These are phyloP conservation scores for Netelia inedita DNA, from an alignment of 2,888 invertebrate genomes.

Conservation along the genomic window DNA sequence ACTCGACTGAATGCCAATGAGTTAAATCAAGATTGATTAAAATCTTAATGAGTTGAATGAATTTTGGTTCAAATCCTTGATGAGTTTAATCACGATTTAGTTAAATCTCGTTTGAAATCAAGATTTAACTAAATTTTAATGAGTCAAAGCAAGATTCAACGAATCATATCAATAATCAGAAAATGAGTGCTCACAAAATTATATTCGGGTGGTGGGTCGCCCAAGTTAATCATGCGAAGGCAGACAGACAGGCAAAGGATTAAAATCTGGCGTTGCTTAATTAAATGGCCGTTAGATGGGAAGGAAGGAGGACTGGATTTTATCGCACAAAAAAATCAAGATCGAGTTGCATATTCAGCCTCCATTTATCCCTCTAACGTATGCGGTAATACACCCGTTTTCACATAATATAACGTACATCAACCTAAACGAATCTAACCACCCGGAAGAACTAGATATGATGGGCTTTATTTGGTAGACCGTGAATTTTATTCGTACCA, in stretches of 20 bases:
- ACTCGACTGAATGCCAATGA: no score
- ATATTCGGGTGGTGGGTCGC: no score
- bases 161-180: no score
- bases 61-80: no score
- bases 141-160: no score
- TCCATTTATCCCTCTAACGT: slow-evolving; percentile 15
- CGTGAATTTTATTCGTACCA: slow-evolving; percentile 71
- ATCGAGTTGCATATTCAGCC: slow-evolving; percentile 38
- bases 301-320: slow-evolving; percentile 11
- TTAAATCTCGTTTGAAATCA: no score
- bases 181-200: no score
- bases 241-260: slow-evolving; percentile 25
- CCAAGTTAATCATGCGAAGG: not conserved
- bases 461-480: slow-evolving; percentile 74
- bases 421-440: slow-evolving; percentile 38
- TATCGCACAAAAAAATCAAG: slow-evolving; percentile 48
- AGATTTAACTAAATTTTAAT: no score
- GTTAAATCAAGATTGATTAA: no score
- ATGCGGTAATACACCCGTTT: slow-evolving; percentile 3
- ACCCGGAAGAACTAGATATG: slow-evolving; percentile 71
- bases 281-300: slow-evolving; percentile 40
- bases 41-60: no score
- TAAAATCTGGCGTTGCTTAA: slow-evolving; percentile 29
- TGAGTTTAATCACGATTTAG: no score
- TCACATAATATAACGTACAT: slow-evolving; percentile 50